Percentiles rank a stretch among this genome's conserved stretches.
These are phyloP conservation scores for Opisthocomus hoazin DNA, from an alignment of 2,113 vertebrate species.

Conservation along the genomic window DNA sequence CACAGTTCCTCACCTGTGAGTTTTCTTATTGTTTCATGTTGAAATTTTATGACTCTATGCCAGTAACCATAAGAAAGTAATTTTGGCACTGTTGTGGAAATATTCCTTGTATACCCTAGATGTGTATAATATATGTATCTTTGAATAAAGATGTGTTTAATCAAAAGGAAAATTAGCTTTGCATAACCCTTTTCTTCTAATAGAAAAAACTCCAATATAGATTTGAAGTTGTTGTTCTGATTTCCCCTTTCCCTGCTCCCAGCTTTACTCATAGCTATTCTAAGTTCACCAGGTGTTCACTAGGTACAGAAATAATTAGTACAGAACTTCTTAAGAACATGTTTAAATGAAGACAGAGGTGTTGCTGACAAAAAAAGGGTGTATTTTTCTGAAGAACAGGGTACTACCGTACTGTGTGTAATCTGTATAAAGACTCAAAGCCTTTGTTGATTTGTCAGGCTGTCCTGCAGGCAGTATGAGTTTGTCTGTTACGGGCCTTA, in stretches of 20 bases:
- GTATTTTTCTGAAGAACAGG: not conserved
- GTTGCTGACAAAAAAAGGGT: not conserved
- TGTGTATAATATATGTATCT: not conserved
- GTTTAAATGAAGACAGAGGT: not conserved
- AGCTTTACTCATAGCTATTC: not conserved
- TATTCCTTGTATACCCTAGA: not conserved
- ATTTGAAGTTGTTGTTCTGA: not conserved
- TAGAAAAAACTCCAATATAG: not conserved
- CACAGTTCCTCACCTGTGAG: not conserved
- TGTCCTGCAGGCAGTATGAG: not conserved
- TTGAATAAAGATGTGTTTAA: not conserved
- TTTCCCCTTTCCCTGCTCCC: not conserved
- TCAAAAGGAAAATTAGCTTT: not conserved
- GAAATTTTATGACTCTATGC: not conserved
- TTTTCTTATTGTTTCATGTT: not conserved
- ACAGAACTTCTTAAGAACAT: not conserved
- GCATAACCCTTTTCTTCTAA: not conserved
- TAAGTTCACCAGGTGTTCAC: not conserved
- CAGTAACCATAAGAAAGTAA: not conserved
- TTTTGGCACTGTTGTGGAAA: not conserved
- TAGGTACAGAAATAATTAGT: not conserved
- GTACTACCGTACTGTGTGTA: not conserved
- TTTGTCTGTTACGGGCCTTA: not conserved
- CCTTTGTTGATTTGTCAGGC: not conserved
- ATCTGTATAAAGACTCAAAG: not conserved